Percentiles rank a stretch among this genome's conserved stretches.
Evolutionary conservation across 2,797 vertebrate genomes (phyloP).

Genomic region (Melanotaenia boesemani): DNA sequence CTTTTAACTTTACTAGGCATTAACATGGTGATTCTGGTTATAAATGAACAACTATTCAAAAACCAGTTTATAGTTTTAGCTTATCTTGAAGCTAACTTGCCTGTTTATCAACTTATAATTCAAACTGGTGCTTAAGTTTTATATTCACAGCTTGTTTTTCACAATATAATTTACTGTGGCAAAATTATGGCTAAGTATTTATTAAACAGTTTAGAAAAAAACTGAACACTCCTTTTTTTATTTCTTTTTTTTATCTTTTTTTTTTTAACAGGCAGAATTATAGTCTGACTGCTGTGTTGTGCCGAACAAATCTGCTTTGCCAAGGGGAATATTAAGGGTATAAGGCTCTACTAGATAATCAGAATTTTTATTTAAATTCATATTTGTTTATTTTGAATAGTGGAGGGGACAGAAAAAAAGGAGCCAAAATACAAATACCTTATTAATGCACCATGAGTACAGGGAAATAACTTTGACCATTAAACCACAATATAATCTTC

Average conservation of each 20-base stretch:
- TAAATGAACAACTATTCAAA: background rate
- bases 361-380: too few species aligned
- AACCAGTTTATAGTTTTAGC: background rate
- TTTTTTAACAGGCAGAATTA: too few species aligned
- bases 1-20: background rate
- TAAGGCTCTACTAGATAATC: too few species aligned
- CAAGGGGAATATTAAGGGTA: too few species aligned
- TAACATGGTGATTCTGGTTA: background rate
- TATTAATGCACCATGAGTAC: background rate
- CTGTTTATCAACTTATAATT: background rate
- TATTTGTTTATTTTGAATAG: too few species aligned
- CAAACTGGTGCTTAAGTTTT: background rate
- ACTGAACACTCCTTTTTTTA: background rate
- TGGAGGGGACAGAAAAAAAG: too few species aligned
- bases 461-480: constrained; percentile 36
- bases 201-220: background rate
- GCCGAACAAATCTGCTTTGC: too few species aligned
- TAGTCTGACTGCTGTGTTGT: too few species aligned
- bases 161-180: background rate
- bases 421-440: background rate
- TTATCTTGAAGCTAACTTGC: background rate
- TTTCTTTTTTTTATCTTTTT: too few species aligned
- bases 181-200: background rate
- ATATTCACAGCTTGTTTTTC: background rate
- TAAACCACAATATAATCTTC: constrained; percentile 21